Evolutionary conservation across 2,113 vertebrate species (phyloP).

Genomic region (Dicrurus megarhynchus): DNA sequence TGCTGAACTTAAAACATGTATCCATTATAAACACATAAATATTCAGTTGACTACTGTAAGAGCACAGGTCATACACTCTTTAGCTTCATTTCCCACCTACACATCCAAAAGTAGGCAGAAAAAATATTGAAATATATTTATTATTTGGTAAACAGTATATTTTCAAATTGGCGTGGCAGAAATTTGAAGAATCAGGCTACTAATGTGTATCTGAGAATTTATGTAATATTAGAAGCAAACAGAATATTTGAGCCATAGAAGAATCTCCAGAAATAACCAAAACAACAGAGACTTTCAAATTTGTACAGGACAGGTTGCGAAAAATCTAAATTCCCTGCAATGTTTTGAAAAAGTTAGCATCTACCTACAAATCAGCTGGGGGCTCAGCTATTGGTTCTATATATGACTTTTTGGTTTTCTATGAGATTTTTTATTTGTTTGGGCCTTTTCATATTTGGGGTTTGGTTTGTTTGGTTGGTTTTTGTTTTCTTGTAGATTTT

Average conservation of each 20-base stretch:
- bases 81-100: constrained; percentile 6
- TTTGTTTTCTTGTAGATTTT: not conserved
- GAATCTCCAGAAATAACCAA: not conserved
- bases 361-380: not conserved
- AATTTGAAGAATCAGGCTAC: not conserved
- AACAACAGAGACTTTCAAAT: not conserved
- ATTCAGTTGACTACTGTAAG: constrained; percentile 11
- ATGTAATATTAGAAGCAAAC: not conserved
- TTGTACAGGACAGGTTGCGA: not conserved
- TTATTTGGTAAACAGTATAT: not conserved
- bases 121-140: constrained; percentile 1
- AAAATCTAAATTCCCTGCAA: not conserved
- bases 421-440: not conserved
- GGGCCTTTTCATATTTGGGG: not conserved
- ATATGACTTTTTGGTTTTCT: not conserved
- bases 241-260: not conserved
- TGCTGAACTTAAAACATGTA: not conserved
- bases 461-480: not conserved
- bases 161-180: not conserved
- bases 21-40: constrained; percentile 46
- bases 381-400: not conserved
- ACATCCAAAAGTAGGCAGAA: not conserved
- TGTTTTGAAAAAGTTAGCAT: not conserved
- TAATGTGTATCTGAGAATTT: not conserved
- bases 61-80: constrained; percentile 23